Evolutionary conservation across 2,797 vertebrate genomes (phyloP), one percentile per base, ranked within the genome.

Genomic region (Lagodon rhomboides): DNA sequence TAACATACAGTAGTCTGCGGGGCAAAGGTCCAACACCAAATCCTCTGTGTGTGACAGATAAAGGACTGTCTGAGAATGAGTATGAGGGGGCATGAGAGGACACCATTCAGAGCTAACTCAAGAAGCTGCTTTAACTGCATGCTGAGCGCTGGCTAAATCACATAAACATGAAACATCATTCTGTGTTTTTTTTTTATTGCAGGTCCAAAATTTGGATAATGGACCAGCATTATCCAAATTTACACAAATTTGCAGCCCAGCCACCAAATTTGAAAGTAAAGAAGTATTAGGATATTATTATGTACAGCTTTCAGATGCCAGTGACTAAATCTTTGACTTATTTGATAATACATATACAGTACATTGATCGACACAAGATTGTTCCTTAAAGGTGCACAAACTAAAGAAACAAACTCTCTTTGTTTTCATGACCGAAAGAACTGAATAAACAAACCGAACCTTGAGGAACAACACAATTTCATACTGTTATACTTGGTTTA

Each of bases 1-100:
- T 55, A 85, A 67, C 78, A 68, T 82, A 30, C 18, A 78, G 60
- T 25, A 17, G 41, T 54, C 70, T 82, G 69, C 7, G 7, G 59
- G 79, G 59, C 59, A 78, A 74, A 85, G 60, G 82, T 83, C n/a
- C 22, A 55, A 74, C 55, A 51, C 20, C 55, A 77, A 78, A 78
- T 72, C 60, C 22, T 79, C 47, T 74, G 56, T 75, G 46, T 68
- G 3, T 58, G 43, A 74, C 61, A 59, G 76, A 85, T 82, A 73
- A 83, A 77, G 11, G 69, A 58, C 27, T 54, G 4, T 67, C 60
- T 68, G 49, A 73, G 61, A 49, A 69, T 25, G 20, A 72, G 20
- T 22, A 59, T 70, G 43, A 69, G 56, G 30, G 54, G 4, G 46
- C 66, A 54, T 44, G 20, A 62, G 43, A 54, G n/a, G 69, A 59